Evolutionary conservation across 2,113 vertebrate genomes (phyloP).

Genomic region (chimpanzee (Pan troglodytes)): NHGRI_mPanTro3-v2.1_pri NC_072409.2:16379501-16380000

Average conservation of each 20-base stretch:
- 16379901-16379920: background rate
- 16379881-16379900: background rate
- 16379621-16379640: too few species aligned
- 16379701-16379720: background rate
- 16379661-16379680: too few species aligned
- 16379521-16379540: too few species aligned
- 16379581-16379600: too few species aligned
- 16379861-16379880: background rate
- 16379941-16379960: background rate
- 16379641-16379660: too few species aligned
- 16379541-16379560: too few species aligned
- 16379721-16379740: background rate
- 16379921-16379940: background rate
- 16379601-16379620: too few species aligned
- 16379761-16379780: background rate
- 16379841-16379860: background rate
- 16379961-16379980: background rate
- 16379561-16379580: too few species aligned
- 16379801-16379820: background rate
- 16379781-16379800: background rate
- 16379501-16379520: too few species aligned
- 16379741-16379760: background rate
- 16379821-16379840: background rate
- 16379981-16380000: background rate
- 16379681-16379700: background rate